phyloP scores from a whole-genome alignment of 2,797 vertebrate species.

The Mionectes olivaceus region DNA sequence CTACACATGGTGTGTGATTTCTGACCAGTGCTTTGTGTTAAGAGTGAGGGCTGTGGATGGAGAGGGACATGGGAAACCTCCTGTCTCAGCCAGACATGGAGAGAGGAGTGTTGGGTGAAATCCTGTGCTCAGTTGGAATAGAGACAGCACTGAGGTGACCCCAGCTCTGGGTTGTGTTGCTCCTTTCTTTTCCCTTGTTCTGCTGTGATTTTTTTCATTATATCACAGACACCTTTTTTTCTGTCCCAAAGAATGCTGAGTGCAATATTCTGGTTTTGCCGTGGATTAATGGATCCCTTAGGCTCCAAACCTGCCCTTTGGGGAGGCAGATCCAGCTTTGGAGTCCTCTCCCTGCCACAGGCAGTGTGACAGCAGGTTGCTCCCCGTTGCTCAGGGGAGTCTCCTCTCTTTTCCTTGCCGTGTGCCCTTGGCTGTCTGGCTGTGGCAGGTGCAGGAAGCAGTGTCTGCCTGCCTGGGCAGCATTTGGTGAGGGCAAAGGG shows the following conservation, averaged over 20 bases:
- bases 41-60: background rate
- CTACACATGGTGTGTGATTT: fast-evolving
- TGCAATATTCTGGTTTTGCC: fast-evolving
- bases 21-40: fast-evolving
- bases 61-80: fast-evolving
- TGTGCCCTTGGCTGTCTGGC: fast-evolving
- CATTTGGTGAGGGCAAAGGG: background rate
- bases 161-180: background rate
- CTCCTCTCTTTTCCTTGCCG: fast-evolving
- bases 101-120: fast-evolving
- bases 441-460: background rate
- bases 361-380: background rate
- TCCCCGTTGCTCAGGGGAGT: background rate
- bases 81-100: fast-evolving
- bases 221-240: background rate
- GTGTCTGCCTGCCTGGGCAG: background rate
- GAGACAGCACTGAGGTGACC: fast-evolving
- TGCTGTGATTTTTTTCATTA: background rate
- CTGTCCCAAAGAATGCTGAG: fast-evolving
- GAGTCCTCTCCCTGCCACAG: background rate
- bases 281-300: background rate
- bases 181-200: background rate
- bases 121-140: background rate
- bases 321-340: background rate
- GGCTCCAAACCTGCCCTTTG: background rate